Conservation (phyloP, 2,888 invertebrate species). For the Leptodirus hochenwartii region DNA sequence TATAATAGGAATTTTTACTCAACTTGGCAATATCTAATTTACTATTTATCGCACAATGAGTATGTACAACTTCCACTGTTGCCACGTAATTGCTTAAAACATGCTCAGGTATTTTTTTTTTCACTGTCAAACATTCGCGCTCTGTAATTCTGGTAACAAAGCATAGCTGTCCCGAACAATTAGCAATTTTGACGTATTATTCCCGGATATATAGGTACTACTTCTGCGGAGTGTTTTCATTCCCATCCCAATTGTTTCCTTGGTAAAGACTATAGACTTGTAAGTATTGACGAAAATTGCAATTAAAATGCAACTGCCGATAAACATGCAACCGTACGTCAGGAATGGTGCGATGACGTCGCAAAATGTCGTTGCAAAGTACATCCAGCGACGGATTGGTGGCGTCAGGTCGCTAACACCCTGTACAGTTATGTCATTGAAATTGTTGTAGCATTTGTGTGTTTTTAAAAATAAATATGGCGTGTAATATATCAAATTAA, state of each 20-base stretch:
- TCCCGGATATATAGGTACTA: conserved; percentile 37
- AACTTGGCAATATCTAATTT: too few relatives aligned
- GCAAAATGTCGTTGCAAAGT: conserved; percentile 58
- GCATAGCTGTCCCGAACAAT: conserved; percentile 38
- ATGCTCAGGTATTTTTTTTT: too few relatives aligned
- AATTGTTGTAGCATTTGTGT: neutral
- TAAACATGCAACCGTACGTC: conserved; percentile 51
- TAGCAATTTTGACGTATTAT: conserved; percentile 40
- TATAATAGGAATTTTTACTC: too few relatives aligned
- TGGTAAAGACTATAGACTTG: conserved; percentile 51
- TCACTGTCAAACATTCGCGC: too few relatives aligned
- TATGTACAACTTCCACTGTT: too few relatives aligned
- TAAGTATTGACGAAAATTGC: conserved; percentile 54
- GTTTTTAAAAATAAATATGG: neutral
- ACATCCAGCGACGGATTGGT: conserved; percentile 65
- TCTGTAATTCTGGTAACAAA: too few relatives aligned
- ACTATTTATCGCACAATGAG: too few relatives aligned
- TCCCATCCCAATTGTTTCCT: conserved; percentile 62
- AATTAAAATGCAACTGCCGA: conserved; percentile 45
- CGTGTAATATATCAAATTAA: neutral
- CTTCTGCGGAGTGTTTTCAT: conserved; percentile 50
- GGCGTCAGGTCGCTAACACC: conserved; percentile 64
- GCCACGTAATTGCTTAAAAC: too few relatives aligned
- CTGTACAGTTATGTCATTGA: too few relatives aligned
- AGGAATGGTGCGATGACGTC: conserved; percentile 51